phyloP scores from a whole-genome alignment of 2,888 invertebrate species.

The Aporophyla lueneburgensis region DNA sequence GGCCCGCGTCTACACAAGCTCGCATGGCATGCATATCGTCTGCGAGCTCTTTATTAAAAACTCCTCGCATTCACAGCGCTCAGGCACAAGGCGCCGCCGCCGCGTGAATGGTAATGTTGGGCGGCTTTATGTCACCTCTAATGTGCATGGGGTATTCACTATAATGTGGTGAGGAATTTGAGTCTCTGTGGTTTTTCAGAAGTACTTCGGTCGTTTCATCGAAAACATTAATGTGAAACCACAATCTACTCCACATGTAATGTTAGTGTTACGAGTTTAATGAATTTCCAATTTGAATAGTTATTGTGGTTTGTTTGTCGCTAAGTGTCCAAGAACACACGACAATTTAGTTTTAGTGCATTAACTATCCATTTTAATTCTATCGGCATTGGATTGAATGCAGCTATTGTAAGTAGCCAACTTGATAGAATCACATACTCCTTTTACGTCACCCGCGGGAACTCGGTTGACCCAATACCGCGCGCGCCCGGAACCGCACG shows the following conservation, averaged over 20 bases:
- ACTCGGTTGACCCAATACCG: constrained; percentile 14
- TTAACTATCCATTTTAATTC: not conserved
- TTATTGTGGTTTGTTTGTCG: not conserved
- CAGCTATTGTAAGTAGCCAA: not conserved
- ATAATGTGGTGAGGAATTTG: not conserved
- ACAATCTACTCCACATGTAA: not conserved
- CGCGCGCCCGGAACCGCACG: constrained; percentile 12
- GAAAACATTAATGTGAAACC: not conserved
- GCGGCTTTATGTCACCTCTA: constrained; percentile 27
- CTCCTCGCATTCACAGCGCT: constrained; percentile 52
- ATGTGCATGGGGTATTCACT: constrained; percentile 25
- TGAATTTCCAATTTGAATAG: not conserved
- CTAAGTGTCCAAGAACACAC: not conserved
- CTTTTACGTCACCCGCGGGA: constrained; percentile 21
- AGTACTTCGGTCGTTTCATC: not conserved
- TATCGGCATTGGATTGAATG: not conserved
- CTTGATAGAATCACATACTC: constrained; percentile 36
- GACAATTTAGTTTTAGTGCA: not conserved
- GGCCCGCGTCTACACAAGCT: constrained; percentile 28
- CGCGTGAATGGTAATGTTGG: constrained; percentile 48
- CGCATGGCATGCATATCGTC: constrained; percentile 58
- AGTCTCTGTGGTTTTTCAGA: not conserved
- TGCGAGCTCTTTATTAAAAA: constrained; percentile 60
- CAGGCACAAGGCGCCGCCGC: constrained; percentile 9
- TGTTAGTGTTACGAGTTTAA: not conserved